Percentiles rank a stretch among this genome's conserved stretches.
Evolutionary conservation across 2,888 invertebrate genomes (phyloP).

Genomic region (Carterocephalus palaemon): DNA sequence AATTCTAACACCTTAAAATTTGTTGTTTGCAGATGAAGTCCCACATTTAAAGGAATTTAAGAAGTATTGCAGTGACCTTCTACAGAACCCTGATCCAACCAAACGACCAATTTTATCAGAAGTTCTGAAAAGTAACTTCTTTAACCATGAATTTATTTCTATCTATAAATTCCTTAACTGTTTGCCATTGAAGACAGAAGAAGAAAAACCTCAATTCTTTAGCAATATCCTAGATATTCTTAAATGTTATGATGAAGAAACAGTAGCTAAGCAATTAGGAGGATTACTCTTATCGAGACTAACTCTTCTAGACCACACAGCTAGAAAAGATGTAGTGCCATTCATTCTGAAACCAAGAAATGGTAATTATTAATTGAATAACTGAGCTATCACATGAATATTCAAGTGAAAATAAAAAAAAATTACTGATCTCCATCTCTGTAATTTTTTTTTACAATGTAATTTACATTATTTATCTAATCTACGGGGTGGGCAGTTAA

Average conservation of each 20-base stretch:
- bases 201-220: slow-evolving; percentile 89
- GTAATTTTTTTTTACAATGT: no score
- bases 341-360: slow-evolving; percentile 83
- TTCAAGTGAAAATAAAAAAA: no score
- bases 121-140: slow-evolving; percentile 85
- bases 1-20: no score
- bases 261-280: slow-evolving; percentile 89
- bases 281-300: slow-evolving; percentile 88
- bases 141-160: slow-evolving; percentile 90
- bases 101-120: slow-evolving; percentile 83
- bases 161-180: slow-evolving; percentile 91
- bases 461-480: no score
- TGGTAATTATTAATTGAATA: slow-evolving; percentile 65
- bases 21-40: slow-evolving; percentile 78
- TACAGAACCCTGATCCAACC: slow-evolving; percentile 82
- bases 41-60: slow-evolving; percentile 84
- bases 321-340: slow-evolving; percentile 85
- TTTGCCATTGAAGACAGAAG: slow-evolving; percentile 87
- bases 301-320: slow-evolving; percentile 89
- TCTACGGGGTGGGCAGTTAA: no score
- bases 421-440: no score
- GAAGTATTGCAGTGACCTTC: slow-evolving; percentile 82
- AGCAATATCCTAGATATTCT: slow-evolving; percentile 83
- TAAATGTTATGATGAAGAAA: slow-evolving; percentile 85
- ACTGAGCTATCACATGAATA: no score